Conservation (phyloP, 2,888 invertebrate genomes). For the Odontocerum albicorne region DNA sequence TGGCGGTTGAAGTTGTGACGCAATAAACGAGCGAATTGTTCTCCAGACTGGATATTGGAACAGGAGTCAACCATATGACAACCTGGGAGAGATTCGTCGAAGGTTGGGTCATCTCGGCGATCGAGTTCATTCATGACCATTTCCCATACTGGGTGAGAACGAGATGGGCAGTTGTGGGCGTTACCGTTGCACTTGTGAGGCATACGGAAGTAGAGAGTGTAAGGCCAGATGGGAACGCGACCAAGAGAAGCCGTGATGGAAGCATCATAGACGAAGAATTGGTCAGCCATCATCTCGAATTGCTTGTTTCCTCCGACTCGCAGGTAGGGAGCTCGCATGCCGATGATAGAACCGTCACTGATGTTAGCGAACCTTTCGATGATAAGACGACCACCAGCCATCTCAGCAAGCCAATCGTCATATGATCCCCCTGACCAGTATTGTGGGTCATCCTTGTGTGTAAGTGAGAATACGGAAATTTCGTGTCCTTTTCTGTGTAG, state of each 20-base stretch:
- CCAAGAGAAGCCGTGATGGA: constrained; percentile 89
- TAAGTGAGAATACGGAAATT: constrained; percentile 88
- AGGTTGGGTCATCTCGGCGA: constrained; percentile 89
- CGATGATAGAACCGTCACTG: constrained; percentile 88
- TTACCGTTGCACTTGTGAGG: constrained; percentile 95
- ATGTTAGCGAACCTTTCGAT: constrained; percentile 89
- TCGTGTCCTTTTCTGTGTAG: constrained; percentile 88
- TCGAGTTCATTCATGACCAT: constrained; percentile 96
- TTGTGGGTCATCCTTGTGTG: constrained; percentile 89
- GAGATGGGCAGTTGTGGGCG: constrained; percentile 88
- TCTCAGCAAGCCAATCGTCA: constrained; percentile 92
- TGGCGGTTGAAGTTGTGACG: constrained; percentile 95
- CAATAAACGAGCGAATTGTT: constrained; percentile 85
- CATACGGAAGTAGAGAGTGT: constrained; percentile 95
- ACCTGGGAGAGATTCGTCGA: constrained; percentile 91
- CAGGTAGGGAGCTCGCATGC: constrained; percentile 84
- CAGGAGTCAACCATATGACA: constrained; percentile 95
- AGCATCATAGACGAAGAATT: constrained; percentile 92
- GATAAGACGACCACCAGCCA: constrained; percentile 88
- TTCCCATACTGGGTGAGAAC: constrained; percentile 93
- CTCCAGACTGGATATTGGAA: constrained; percentile 88
- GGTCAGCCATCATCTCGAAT: constrained; percentile 96
- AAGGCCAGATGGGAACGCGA: constrained; percentile 95
- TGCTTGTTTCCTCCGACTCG: constrained; percentile 92
- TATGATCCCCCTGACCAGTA: constrained; percentile 88